Conservation (phyloP, 2,888 invertebrate genomes). For the Eremobia ochroleuca region DNA sequence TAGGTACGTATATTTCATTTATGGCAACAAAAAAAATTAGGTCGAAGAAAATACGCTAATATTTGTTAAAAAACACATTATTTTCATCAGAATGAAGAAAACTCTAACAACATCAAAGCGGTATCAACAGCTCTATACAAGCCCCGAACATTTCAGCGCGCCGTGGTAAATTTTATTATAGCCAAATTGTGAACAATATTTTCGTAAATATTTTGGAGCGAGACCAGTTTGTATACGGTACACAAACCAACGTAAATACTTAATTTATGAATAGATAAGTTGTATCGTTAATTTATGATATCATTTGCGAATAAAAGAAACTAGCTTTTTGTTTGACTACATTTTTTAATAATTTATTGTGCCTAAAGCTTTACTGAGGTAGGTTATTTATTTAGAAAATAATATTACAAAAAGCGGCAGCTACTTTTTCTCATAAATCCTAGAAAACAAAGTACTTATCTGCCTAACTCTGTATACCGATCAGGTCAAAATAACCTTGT, state of each 20-base stretch:
- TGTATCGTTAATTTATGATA: slow-evolving; percentile 62
- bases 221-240: slow-evolving; percentile 83
- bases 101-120: background rate
- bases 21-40: too few relatives aligned
- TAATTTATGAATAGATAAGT: slow-evolving; percentile 68
- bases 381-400: background rate
- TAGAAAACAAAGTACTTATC: background rate
- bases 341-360: slow-evolving; percentile 32
- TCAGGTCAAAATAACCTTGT: too few relatives aligned
- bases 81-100: background rate
- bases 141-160: slow-evolving; percentile 74
- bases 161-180: slow-evolving; percentile 88
- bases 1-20: background rate
- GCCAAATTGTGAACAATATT: slow-evolving; percentile 89
- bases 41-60: too few relatives aligned
- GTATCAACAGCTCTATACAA: slow-evolving; percentile 78
- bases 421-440: background rate
- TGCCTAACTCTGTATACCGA: too few relatives aligned
- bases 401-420: background rate
- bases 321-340: slow-evolving; percentile 30
- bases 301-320: slow-evolving; percentile 53
- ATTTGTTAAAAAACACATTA: background rate
- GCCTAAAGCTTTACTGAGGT: background rate
- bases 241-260: slow-evolving; percentile 81
- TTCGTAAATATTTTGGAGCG: slow-evolving; percentile 89